Percentiles rank a stretch among this genome's conserved stretches.
Evolutionary conservation across 2,888 invertebrate genomes (phyloP).

Genomic region (Meta bourneti): DNA sequence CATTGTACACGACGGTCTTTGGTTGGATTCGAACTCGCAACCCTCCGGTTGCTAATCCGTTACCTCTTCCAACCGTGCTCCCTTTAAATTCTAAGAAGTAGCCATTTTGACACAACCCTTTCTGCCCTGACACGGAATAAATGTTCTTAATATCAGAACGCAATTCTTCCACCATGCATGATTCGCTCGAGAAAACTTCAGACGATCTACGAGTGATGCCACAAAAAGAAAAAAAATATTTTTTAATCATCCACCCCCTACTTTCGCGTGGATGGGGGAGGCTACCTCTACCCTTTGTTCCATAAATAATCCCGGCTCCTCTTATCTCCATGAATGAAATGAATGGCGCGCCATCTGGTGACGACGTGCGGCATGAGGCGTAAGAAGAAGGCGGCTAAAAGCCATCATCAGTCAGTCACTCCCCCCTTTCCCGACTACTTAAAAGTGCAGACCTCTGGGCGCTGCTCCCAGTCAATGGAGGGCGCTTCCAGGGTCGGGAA

Average conservation of each 20-base stretch:
- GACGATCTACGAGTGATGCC: no score
- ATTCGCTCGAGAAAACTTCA: no score
- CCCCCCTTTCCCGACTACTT: constrained; percentile 15
- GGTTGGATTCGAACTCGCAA: no score
- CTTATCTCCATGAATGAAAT: constrained; percentile 42
- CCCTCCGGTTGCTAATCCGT: no score
- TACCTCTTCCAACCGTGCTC: no score
- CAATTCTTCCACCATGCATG: no score
- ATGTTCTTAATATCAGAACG: no score
- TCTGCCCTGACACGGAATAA: no score
- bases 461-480: constrained; percentile 62
- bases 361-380: constrained; percentile 22
- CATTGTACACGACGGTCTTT: no score
- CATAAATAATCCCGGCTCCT: constrained; percentile 45
- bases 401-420: no score
- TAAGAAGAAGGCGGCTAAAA: not conserved
- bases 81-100: no score
- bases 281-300: constrained; percentile 13
- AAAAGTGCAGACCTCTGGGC: constrained; percentile 52
- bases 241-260: not conserved
- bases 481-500: constrained; percentile 18
- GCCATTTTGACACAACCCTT: no score
- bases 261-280: not conserved
- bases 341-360: constrained; percentile 52
- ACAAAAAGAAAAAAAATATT: not conserved